Evolutionary conservation across 2,888 invertebrate species (phyloP), one percentile per base, ranked within the genome.

Genomic region (Halictus quadricinctus): DNA sequence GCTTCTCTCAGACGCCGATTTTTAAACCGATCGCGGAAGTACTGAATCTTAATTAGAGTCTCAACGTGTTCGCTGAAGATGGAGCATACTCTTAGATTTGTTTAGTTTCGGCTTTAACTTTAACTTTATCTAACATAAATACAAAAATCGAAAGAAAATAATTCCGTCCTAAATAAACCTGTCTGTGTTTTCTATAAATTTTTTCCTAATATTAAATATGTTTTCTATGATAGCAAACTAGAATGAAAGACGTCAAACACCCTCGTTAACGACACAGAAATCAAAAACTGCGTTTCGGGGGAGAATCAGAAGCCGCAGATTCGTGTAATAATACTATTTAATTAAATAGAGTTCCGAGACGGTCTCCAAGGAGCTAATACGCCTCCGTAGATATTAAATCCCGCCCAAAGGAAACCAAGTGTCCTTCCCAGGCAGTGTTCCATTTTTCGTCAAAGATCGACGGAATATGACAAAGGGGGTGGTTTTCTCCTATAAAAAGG

Each of bases 401-500:
- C 15, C 66, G 25, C 10, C 72, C 69, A 85, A 76, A 50, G 66
- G 36, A 70, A 76, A 58, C 76, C 48, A 79, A 81, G 81, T 36
- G 50, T 79, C 21, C 48, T 54, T 43, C 8, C 74, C 60, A 1
- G 15, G 64, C 64, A 15, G n/a, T 54, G 70, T 76, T 74, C 58
- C 72, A 48, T 79, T 80, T 80, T 64, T 64, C 70, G 80, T 76
- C 50, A 73, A 85, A 72, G 60, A 74, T 58, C 36, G 81, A 78
- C 73, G 69, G 78, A 66, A 60, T 36, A 78, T 73, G 80, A 87
- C 87, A 86, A 86, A 87, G 86, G 87, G 66, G 87, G 54, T 43
- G 66, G 79, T 85, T 81, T 76, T 75, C 41, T 74, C 41, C 70
- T 74, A 81, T 80, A 85, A 75, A 74, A 81, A 75, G 81, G 46